Conservation (phyloP, 2,113 vertebrate genomes). For the Procavia capensis region DNA sequence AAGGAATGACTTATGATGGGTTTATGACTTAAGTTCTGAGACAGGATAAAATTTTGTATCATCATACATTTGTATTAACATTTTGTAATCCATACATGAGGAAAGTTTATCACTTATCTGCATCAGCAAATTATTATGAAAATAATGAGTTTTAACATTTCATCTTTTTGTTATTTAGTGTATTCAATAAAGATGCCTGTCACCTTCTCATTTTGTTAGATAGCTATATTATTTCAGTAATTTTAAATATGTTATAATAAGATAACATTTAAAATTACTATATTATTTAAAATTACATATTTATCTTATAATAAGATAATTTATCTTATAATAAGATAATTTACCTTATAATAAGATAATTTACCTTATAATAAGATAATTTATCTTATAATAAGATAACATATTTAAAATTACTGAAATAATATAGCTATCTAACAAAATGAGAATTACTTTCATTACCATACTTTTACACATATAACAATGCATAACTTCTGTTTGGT, state of each 20-base stretch:
- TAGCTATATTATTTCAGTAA: slow-evolving; percentile 33
- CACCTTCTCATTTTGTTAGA: neutral
- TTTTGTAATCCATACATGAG: neutral
- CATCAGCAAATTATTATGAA: neutral
- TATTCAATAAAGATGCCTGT: neutral
- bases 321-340: too few relatives aligned
- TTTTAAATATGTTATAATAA: neutral
- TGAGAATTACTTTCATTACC: slow-evolving; percentile 2
- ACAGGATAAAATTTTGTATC: neutral
- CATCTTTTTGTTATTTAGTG: neutral
- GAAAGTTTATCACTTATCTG: neutral
- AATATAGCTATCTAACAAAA: slow-evolving; percentile 9
- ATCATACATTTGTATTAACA: too few relatives aligned
- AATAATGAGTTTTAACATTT: slow-evolving; percentile 3
- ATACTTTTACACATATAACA: too few relatives aligned
- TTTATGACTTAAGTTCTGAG: neutral
- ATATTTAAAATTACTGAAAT: slow-evolving; percentile 40
- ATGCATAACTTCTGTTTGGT: too few relatives aligned
- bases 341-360: too few relatives aligned
- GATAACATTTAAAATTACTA: too few relatives aligned
- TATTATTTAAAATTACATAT: too few relatives aligned
- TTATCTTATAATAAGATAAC: too few relatives aligned
- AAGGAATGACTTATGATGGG: neutral
- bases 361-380: too few relatives aligned
- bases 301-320: too few relatives aligned